Percentiles rank a stretch among this genome's conserved stretches.
These are phyloP conservation scores for Drosophila subquinaria DNA, from an alignment of 2,888 invertebrate genomes.

Conservation along the genomic window DNA sequence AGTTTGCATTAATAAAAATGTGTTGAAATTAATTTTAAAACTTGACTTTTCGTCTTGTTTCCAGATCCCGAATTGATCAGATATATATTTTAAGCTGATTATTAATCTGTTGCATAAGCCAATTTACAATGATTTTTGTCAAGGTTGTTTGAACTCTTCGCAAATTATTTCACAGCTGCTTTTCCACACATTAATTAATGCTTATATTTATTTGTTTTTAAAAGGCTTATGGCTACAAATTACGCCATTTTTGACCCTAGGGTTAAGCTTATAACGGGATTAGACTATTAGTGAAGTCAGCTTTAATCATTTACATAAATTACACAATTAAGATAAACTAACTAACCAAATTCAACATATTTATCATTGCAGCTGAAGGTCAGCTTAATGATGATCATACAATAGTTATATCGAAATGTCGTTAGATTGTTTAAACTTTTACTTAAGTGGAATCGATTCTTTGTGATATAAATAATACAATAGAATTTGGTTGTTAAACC, in stretches of 20 bases:
- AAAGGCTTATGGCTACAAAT: constrained; percentile 30
- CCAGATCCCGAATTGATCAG: background rate
- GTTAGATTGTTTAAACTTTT: constrained; percentile 29
- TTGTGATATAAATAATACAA: constrained; percentile 17
- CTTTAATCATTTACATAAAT: constrained; percentile 63
- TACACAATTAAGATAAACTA: constrained; percentile 15
- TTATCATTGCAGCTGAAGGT: constrained; percentile 55
- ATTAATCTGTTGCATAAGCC: constrained; percentile 37
- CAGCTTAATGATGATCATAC: constrained; percentile 37
- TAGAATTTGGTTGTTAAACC: constrained; percentile 16
- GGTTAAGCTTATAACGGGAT: constrained; percentile 36
- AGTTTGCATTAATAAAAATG: background rate
- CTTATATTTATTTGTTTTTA: constrained; percentile 29
- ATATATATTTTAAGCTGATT: constrained; percentile 24
- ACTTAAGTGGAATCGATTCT: constrained; percentile 41
- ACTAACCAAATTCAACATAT: constrained; percentile 5
- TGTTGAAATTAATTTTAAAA: background rate
- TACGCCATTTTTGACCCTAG: constrained; percentile 29
- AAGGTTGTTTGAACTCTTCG: constrained; percentile 48
- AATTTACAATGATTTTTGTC: constrained; percentile 40
- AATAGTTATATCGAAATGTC: background rate
- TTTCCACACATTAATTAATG: constrained; percentile 43
- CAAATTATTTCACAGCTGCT: constrained; percentile 27
- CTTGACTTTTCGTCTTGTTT: background rate
- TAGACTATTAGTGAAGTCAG: constrained; percentile 44